A percentile compares a stretch with the other conserved stretches of the same genome.
Conservation (phyloP, 2,888 invertebrate species). For the Timema cristinae region DNA sequence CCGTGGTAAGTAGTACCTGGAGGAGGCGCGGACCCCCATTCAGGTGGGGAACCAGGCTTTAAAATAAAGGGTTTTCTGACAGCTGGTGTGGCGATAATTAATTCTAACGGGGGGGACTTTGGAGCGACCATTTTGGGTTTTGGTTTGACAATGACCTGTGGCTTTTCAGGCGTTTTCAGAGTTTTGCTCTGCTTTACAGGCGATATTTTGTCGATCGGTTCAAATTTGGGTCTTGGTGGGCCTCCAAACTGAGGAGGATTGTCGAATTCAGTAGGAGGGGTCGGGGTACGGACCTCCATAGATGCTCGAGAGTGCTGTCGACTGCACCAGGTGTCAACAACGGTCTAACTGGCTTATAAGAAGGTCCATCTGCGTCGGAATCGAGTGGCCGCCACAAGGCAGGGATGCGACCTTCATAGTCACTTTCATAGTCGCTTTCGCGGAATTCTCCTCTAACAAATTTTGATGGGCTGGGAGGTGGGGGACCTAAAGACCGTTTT, state of each 20-base stretch:
- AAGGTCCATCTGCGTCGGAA: conserved; percentile 50
- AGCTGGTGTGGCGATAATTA: conserved; percentile 42
- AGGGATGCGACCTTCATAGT: conserved; percentile 57
- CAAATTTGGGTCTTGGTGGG: conserved; percentile 53
- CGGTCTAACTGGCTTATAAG: conserved; percentile 57
- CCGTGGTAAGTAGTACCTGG: conserved; percentile 52
- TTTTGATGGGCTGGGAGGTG: conserved; percentile 60
- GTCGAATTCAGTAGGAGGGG: conserved; percentile 58
- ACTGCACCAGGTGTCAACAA: conserved; percentile 49
- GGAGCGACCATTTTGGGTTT: conserved; percentile 47
- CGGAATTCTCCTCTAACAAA: conserved; percentile 62
- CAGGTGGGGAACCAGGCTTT: conserved; percentile 56
- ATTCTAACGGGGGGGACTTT: conserved; percentile 38
- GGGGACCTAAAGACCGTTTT: conserved; percentile 45
- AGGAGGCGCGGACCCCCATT: conserved; percentile 53
- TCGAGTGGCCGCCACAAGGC: conserved; percentile 57
- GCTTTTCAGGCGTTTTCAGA: conserved; percentile 44
- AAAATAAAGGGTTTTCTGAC: conserved; percentile 39
- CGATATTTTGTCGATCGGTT: conserved; percentile 52
- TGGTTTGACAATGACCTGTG: conserved; percentile 49
- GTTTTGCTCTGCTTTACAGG: conserved; percentile 41
- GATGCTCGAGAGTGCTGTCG: conserved; percentile 45
- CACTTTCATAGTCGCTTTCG: conserved; percentile 69
- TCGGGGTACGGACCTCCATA: conserved; percentile 49
- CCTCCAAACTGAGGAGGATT: conserved; percentile 46